Evolutionary conservation across 2,888 invertebrate species (phyloP).

Genomic region (Megalurothrips usitatus): DNA sequence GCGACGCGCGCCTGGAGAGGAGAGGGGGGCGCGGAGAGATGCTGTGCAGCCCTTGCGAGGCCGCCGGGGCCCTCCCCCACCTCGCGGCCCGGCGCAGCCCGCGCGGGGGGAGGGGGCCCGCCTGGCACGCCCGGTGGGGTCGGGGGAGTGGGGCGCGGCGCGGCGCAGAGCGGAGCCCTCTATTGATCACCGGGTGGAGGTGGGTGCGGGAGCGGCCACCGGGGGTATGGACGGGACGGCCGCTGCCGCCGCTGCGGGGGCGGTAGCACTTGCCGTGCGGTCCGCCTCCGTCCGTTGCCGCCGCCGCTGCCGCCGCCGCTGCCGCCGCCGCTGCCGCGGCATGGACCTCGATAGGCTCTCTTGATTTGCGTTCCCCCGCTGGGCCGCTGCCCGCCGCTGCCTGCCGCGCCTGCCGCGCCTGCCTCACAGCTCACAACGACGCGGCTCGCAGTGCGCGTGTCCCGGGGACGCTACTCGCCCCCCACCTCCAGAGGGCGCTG

Average conservation of each 20-base stretch:
- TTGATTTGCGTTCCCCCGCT: background rate
- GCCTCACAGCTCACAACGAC: no score
- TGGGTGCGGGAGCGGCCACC: background rate
- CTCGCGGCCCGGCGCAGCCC: background rate
- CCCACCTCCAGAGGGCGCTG: no score
- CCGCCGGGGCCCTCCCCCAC: background rate
- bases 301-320: background rate
- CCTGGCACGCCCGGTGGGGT: background rate
- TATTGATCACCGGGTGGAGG: conserved; percentile 9
- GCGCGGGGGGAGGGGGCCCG: background rate
- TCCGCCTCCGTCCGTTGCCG: background rate
- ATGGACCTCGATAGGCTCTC: background rate
- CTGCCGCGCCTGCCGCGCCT: no score
- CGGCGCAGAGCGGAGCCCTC: conserved; percentile 1
- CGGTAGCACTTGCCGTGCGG: background rate
- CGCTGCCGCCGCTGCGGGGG: background rate
- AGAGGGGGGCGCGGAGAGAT: no score
- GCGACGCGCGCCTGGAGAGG: background rate
- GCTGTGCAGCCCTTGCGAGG: no score
- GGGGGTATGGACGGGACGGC: background rate
- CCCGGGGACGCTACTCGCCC: no score
- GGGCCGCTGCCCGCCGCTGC: background rate
- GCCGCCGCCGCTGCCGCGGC: background rate
- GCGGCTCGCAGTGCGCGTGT: no score
- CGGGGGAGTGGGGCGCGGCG: background rate